A percentile compares a stretch with the other conserved stretches of the same genome.
Conservation (phyloP, 92 coral and sea anemone species). For the Bergia puertoricense region DNA sequence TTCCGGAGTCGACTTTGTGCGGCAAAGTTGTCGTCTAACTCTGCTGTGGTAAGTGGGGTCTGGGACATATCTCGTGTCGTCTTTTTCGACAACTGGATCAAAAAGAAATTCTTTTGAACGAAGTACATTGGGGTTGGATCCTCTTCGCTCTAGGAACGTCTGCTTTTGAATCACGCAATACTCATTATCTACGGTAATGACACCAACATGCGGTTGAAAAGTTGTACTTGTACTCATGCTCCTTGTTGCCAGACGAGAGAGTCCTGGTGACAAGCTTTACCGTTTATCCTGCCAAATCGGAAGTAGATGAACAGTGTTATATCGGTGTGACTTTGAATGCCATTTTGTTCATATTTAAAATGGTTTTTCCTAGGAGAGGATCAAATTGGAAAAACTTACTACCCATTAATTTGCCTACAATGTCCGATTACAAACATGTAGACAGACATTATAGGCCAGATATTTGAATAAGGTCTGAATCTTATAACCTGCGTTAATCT, state of each 20-base stretch:
- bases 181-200: neutral
- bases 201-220: neutral
- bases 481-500: too few relatives aligned
- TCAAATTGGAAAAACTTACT: too few relatives aligned
- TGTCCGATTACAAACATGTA: too few relatives aligned
- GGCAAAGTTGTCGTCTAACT: constrained; percentile 34
- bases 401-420: too few relatives aligned
- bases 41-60: constrained; percentile 30
- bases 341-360: too few relatives aligned
- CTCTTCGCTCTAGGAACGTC: neutral
- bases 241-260: neutral
- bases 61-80: constrained; percentile 19
- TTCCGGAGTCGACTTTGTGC: constrained; percentile 60
- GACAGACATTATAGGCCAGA: too few relatives aligned
- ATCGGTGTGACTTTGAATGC: too few relatives aligned
- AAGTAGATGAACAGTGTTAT: neutral
- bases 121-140: constrained; percentile 1
- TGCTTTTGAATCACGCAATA: neutral
- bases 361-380: too few relatives aligned
- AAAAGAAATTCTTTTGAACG: neutral
- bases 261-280: neutral
- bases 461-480: too few relatives aligned
- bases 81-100: constrained; percentile 5
- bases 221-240: neutral
- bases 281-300: neutral